phyloP scores from a whole-genome alignment of 2,797 vertebrate species.

The Dromococcyx pavoninus region DNA sequence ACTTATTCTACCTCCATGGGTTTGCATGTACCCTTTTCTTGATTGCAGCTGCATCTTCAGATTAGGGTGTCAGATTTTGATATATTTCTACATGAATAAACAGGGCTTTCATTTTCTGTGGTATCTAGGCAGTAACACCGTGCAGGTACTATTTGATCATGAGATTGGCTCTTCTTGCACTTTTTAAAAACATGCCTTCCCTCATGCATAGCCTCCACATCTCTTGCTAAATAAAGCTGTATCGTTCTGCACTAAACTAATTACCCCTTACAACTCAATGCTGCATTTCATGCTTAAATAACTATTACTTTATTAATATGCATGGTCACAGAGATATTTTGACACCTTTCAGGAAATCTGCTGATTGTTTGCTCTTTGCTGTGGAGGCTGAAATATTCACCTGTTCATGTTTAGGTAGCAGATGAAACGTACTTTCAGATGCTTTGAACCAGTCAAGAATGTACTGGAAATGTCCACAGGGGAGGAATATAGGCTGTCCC shows the following conservation, averaged over 20 bases:
- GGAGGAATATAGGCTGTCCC: neutral
- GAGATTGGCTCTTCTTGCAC: neutral
- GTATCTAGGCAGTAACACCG: neutral
- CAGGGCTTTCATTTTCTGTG: neutral
- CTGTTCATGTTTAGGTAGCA: neutral
- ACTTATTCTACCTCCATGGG: neutral
- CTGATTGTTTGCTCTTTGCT: neutral
- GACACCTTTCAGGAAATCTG: neutral
- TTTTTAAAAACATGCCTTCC: neutral
- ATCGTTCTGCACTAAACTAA: neutral
- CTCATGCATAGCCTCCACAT: accelerated
- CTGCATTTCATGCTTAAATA: constrained; percentile 16
- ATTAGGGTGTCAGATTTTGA: constrained; percentile 10
- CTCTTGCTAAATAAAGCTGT: neutral
- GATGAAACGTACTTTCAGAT: neutral
- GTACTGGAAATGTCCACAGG: neutral
- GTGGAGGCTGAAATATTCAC: neutral
- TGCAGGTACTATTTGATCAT: neutral
- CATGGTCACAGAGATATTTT: neutral
- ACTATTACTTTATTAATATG: neutral
- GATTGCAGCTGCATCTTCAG: neutral
- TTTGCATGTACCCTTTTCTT: neutral
- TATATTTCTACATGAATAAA: neutral
- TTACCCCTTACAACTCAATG: neutral
- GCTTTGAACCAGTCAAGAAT: neutral